Base-by-base conservation (phyloP, 2,888 invertebrate species). In the Macaria liturata region DNA sequence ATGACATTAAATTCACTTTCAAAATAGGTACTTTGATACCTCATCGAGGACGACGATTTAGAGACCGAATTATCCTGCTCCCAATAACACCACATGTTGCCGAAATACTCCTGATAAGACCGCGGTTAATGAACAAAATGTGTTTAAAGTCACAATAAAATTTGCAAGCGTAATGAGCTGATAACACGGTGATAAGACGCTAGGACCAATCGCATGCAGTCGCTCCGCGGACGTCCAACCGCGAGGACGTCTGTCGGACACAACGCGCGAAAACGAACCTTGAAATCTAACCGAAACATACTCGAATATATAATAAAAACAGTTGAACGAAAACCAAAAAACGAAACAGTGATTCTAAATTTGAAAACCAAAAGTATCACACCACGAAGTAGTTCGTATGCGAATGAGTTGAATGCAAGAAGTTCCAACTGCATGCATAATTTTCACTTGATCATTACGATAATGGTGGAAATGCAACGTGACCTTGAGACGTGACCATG, bases 401-500 rank as follows among this genome's bases (percentile, higher is more conserved):
- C 42, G 42, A 39, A 39, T 5, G 6, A n/a, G n/a, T 42, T n/a
- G 70, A 75, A 77, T 80, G 77, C 76, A 74, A 71, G 68, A 59
- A 74, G 76, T 64, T 72, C 68, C 51, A 67, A 72, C 66, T 65
- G 80, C 79, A 78, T 85, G 82, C 82, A 86, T 85, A 85, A 86
- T 86, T 86, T 42, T 75, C 76, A 78, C 80, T 80, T 75, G 78
- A 83, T 86, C 74, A 80, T 79, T 78, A 71, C 72, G 79, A 81
- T 81, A 80, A 78, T 62, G 59, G 60, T 59, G 62, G 72, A 70
- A 78, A 68, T 81, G 83, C 81, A 78, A 79, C 77, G 72, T 72
- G 82, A 77, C 88, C 89, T 88, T 86, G 82, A 69, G 64, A 70
- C 68, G 72, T 69, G 78, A 66, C 78, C 82, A 71, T 84, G 82